Evolutionary conservation across 2,797 vertebrate species (phyloP), one percentile per base, ranked within the genome.

Genomic region (Phyllotis vaccarum): DNA sequence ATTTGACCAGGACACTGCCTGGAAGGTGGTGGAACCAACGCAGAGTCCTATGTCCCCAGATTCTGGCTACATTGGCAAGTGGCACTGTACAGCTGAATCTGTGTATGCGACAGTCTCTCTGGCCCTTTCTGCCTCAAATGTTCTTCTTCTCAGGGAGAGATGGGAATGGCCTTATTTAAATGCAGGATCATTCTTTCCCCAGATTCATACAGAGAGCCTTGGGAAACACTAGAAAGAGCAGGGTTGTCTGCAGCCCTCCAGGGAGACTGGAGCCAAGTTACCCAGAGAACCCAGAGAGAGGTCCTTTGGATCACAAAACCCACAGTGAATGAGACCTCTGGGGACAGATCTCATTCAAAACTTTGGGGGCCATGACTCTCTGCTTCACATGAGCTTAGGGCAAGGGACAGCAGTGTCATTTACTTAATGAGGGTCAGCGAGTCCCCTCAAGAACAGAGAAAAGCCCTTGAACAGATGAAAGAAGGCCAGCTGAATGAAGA

Each of bases 401-500:
- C 6, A 5, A 91, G 49, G 43, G 11, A 54, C 16, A 54, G 76
- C 4, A 58, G 40, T 22, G 27, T 6, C 37, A 34, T 46, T 64
- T 76, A 74, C 14, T 58, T n/a, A 68, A 37, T 21, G 58, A 88
- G n/a, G 37, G 56, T 49, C 29, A 76, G 70, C 22, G 49, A 81
- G 56, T 70, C 74, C 64, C 90, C 93, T 86, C 68, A 74, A 68
- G 40, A 86, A 85, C 24, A 68, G 54, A 93, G 80, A 75, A 82
- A 94, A 85, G 60, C n/a, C 79, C 64, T 74, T 16, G 13, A 94
- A 76, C 13, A 86, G 70, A 89, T 79, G 91, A 22, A 93, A 54
- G 40, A 54, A 75, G 78, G 54, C 62, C 37, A 76, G 34, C 62
- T 54, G 6, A 86, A 86, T 85, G 46, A 79, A 72, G 34, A 72